Evolutionary conservation across 2,113 vertebrate genomes (phyloP).

Genomic region (Mobula hypostoma): DNA sequence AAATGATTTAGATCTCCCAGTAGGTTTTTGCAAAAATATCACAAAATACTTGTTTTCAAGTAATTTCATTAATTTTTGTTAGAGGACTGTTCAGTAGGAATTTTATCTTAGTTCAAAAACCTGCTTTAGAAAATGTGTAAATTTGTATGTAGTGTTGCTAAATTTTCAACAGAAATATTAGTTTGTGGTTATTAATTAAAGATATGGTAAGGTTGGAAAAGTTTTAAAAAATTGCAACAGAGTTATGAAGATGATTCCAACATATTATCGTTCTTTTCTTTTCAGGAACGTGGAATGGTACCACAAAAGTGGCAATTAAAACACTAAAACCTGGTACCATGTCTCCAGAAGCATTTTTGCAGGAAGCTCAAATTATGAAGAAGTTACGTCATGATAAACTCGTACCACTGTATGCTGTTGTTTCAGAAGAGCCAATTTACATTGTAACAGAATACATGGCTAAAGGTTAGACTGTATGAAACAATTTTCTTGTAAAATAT

Average conservation of each 20-base stretch:
- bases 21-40: no score
- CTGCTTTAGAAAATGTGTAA: not conserved
- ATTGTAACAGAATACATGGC: slow-evolving; percentile 94
- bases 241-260: not conserved
- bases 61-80: not conserved
- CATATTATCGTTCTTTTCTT: slow-evolving; percentile 21
- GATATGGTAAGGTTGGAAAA: not conserved
- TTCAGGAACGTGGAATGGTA: slow-evolving; percentile 90
- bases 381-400: slow-evolving; percentile 88
- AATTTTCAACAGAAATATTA: not conserved
- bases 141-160: not conserved
- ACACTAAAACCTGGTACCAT: slow-evolving; percentile 90
- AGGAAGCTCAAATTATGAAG: slow-evolving; percentile 97
- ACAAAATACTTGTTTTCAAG: not conserved
- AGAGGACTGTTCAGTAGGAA: not conserved
- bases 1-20: not conserved
- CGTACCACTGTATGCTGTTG: slow-evolving; percentile 85
- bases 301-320: slow-evolving; percentile 93
- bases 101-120: not conserved
- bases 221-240: not conserved
- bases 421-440: slow-evolving; percentile 91
- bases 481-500: not conserved
- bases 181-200: not conserved
- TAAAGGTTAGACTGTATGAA: slow-evolving; percentile 64
- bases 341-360: slow-evolving; percentile 92